Conservation (phyloP, 2,888 invertebrate genomes). For the Macrosiphum euphorbiae region DNA sequence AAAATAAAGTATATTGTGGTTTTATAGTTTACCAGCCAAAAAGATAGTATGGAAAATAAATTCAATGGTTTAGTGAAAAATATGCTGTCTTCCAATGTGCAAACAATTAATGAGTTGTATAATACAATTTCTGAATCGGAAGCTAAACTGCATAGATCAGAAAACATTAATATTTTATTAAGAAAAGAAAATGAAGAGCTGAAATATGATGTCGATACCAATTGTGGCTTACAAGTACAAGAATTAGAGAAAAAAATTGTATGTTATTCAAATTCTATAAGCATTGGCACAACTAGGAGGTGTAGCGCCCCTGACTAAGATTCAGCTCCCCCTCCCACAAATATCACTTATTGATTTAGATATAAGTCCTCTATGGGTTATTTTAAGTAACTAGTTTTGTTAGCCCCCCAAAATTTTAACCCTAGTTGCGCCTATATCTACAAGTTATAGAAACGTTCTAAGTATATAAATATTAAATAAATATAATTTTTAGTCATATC, state of each 20-base stretch:
- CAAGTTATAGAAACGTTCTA: neutral
- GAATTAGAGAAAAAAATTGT: conserved; percentile 44
- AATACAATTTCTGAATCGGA: conserved; percentile 15
- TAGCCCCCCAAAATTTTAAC: too few relatives aligned
- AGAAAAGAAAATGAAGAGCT: conserved; percentile 30
- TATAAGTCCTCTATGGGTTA: too few relatives aligned
- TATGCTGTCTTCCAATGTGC: conserved; percentile 3
- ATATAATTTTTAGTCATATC: conserved; percentile 29
- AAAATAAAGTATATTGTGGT: neutral
- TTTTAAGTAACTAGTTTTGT: too few relatives aligned
- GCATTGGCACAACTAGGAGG: too few relatives aligned
- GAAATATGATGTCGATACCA: conserved; percentile 13
- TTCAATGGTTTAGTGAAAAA: conserved; percentile 28
- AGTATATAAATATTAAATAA: conserved; percentile 19
- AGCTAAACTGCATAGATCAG: conserved; percentile 16
- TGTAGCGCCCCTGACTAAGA: too few relatives aligned
- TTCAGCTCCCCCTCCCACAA: too few relatives aligned
- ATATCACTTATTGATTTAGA: too few relatives aligned
- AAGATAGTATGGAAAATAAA: conserved; percentile 19
- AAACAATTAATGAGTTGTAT: conserved; percentile 27
- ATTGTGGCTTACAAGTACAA: neutral
- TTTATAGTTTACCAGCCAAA: conserved; percentile 1
- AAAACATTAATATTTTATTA: conserved; percentile 29
- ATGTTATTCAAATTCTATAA: neutral
- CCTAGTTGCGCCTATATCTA: neutral